phyloP scores from a whole-genome alignment of 2,888 invertebrate species.

The Julus scandinavius region DNA sequence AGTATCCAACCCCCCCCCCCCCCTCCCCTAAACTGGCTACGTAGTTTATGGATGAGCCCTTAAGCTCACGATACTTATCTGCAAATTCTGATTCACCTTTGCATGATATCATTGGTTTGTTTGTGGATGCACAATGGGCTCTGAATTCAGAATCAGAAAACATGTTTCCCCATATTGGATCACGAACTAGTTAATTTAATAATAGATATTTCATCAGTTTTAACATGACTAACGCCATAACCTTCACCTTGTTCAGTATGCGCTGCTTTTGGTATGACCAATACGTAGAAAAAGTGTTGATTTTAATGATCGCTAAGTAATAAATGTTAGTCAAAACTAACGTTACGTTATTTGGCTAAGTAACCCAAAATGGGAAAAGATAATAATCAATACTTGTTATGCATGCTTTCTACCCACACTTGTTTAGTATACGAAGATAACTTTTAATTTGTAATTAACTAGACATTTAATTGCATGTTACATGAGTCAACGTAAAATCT shows the following conservation, averaged over 20 bases:
- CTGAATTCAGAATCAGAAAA: background rate
- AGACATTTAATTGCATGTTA: background rate
- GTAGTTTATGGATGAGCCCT: too few relatives aligned
- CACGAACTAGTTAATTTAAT: background rate
- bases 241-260: background rate
- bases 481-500: background rate
- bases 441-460: background rate
- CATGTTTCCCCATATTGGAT: too few relatives aligned
- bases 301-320: background rate
- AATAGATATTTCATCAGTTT: background rate
- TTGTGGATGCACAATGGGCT: background rate
- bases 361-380: too few relatives aligned
- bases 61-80: background rate
- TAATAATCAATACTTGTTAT: too few relatives aligned
- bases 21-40: too few relatives aligned
- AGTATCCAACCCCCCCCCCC: too few relatives aligned
- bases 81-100: conserved; percentile 9
- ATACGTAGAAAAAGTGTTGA: background rate
- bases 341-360: too few relatives aligned
- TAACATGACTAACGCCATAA: background rate
- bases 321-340: too few relatives aligned
- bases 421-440: too few relatives aligned
- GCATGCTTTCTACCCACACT: too few relatives aligned
- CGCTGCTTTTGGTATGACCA: background rate
- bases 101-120: background rate